Evolutionary conservation across 2,113 vertebrate genomes (phyloP), one percentile per base, ranked within the genome.

Genomic region (Periophthalmodon schlosseri): DNA sequence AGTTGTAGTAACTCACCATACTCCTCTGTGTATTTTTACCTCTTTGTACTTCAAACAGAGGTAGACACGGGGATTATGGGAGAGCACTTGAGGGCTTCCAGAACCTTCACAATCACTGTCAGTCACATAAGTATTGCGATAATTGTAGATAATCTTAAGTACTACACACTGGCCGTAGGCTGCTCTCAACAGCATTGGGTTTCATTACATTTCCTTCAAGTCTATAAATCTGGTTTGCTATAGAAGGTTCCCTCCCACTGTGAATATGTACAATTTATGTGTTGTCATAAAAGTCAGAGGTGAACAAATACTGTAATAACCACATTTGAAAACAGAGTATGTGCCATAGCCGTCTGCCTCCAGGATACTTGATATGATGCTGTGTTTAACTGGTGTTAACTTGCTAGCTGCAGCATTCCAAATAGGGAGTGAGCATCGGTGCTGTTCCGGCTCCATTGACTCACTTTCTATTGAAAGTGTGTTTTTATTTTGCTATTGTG

Each of bases 51-150:
- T 76, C 68, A 83, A 61, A 86, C 75, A 61, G 39, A 82, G 21
- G 50, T 44, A 56, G 68, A 79, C 72, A 47, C 75, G 67, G 77
- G 85, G 80, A 82, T 88, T 73, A 82, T 68, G 75, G 57, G 61
- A 78, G 67, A 73, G 72, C 81, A 85, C 86, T 89, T 87, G 47
- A 84, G 82, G 82, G 82, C 71, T 74, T 82, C 44, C 24, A 67
- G 72, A 83, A 79, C 74, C 64, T 23, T 33, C 34, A 77, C 82
- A 82, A 83, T 90, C 84, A 88, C 74, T 90, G 89, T 90, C 89
- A 87, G 39, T 89, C 84, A 87, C 61, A 73, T 80, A 66, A 54
- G 68, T 64, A 23, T 81, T 75, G 83, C 49, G 75, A 88, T 87
- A 84, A 87, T 86, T 85, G 63, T 74, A 77, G 74, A 70, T 84